A percentile compares a stretch with the other conserved stretches of the same genome.
Evolutionary conservation across 2,113 vertebrate genomes (phyloP).

Genomic region (Hipposideros armiger): DNA sequence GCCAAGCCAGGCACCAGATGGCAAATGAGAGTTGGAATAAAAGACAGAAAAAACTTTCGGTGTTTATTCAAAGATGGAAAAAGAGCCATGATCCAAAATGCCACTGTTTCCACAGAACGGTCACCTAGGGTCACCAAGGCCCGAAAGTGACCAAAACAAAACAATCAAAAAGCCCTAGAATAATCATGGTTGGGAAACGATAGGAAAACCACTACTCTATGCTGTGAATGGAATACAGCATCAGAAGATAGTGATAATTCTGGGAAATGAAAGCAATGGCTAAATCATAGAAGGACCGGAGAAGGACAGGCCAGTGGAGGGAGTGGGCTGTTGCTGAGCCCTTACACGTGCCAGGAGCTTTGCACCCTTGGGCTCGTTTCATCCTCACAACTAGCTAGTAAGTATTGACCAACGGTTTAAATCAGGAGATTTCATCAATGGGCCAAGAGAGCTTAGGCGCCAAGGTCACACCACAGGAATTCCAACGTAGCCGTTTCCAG

Average conservation of each 20-base stretch:
- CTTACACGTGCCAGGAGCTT: neutral
- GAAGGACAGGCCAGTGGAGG: neutral
- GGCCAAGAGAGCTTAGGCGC: neutral
- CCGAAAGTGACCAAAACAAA: conserved; percentile 36
- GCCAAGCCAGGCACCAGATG: conserved; percentile 87
- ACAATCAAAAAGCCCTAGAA: neutral
- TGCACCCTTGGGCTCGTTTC: neutral
- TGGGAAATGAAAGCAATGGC: neutral
- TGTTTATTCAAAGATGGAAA: conserved; percentile 73
- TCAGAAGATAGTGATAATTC: neutral
- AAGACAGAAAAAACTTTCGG: conserved; percentile 75
- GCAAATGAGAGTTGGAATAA: conserved; percentile 84
- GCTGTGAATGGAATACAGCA: neutral
- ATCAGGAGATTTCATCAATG: neutral
- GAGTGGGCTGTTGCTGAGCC: neutral
- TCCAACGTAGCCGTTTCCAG: neutral
- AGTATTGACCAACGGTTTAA: neutral
- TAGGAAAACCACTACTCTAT: neutral
- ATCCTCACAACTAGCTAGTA: neutral
- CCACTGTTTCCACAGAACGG: conserved; percentile 33
- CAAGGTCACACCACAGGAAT: neutral
- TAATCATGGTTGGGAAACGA: neutral
- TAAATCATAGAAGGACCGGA: neutral
- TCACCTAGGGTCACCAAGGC: conserved; percentile 46
- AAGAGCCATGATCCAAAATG: conserved; percentile 63